A percentile compares a stretch with the other conserved stretches of the same genome.
phyloP scores from a whole-genome alignment of 2,888 invertebrate genomes.

The Melanargia galathea region DNA sequence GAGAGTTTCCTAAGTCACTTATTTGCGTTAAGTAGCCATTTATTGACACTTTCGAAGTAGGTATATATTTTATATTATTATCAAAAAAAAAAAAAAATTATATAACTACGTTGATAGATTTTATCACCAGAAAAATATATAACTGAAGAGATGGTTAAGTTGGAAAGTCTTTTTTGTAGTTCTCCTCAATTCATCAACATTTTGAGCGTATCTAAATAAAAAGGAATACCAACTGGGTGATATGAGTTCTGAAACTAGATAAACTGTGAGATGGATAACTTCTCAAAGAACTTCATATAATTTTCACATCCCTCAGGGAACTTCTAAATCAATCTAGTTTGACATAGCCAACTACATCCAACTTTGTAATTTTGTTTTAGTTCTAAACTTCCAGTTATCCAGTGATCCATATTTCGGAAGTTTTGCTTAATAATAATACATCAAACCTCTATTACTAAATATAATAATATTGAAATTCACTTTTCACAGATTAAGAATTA shows the following conservation, averaged over 20 bases:
- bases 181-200: too few species aligned
- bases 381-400: conserved; percentile 24
- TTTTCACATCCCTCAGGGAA: conserved; percentile 19
- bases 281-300: conserved; percentile 15
- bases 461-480: too few species aligned
- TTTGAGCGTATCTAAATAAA: too few species aligned
- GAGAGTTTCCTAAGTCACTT: conserved; percentile 31
- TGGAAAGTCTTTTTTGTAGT: too few species aligned
- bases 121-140: too few species aligned
- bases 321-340: conserved; percentile 26
- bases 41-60: not conserved
- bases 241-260: not conserved
- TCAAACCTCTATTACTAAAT: too few species aligned
- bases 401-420: conserved; percentile 19
- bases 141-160: too few species aligned
- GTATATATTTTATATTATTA: too few species aligned
- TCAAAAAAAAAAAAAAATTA: too few species aligned
- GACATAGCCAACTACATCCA: conserved; percentile 17
- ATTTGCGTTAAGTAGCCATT: not conserved
- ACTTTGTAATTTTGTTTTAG: conserved; percentile 29
- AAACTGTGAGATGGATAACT: conserved; percentile 17
- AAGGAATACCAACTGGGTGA: not conserved
- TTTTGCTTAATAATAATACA: conserved; percentile 19
- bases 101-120: too few species aligned
- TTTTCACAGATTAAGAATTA: too few species aligned